Base-by-base conservation (phyloP, 2,797 vertebrate species). In the Poecilia wingei region DNA sequence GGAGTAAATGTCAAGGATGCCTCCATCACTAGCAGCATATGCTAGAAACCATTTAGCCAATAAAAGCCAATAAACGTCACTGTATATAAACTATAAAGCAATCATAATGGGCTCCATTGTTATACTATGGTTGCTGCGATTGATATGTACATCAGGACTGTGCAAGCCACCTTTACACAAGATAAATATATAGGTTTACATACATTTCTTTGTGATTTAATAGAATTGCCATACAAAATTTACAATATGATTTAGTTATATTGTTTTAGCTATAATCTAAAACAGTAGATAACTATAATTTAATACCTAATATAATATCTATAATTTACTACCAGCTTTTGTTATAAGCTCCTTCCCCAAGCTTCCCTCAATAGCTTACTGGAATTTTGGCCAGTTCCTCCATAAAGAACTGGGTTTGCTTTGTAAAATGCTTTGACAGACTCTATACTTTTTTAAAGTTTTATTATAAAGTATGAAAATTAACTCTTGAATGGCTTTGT, bases 91-190 rank as follows among this genome's bases (percentile, higher is more conserved):
- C 87, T 83, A 45, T 86, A 91, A 92, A 91, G 83, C 82, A 88
- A 93, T 91, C 93, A 88, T 84, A 83, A 81, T 84, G 86, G 82
- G 73, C 79, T 86, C 80, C 81, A 80, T 85, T 46, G 85, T 83
- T 70, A 85, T 91, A 93, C 92, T 80, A 88, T 79, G 79, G 91
- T 90, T 91, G 86, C 86, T 88, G 77, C 88, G 90, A 93, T 90
- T 88, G 85, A 88, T 89, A 91, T 91, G 84, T 87, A 76, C 66
- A 64, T 51, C 76, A 79, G 9, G 74, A 76, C 77, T 59, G 77
- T 77, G 74, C 79, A 87, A 74, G 61, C 77, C 72, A 81, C 74
- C 59, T 85, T 53, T 9, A 25, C 49, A 53, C 49, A 53, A 53
- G 2, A 53, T 51, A 22, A 51, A 51, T 8, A 22, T 25, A 53